Evolutionary conservation across 2,888 invertebrate species (phyloP).

Genomic region (Brenthis ino): DNA sequence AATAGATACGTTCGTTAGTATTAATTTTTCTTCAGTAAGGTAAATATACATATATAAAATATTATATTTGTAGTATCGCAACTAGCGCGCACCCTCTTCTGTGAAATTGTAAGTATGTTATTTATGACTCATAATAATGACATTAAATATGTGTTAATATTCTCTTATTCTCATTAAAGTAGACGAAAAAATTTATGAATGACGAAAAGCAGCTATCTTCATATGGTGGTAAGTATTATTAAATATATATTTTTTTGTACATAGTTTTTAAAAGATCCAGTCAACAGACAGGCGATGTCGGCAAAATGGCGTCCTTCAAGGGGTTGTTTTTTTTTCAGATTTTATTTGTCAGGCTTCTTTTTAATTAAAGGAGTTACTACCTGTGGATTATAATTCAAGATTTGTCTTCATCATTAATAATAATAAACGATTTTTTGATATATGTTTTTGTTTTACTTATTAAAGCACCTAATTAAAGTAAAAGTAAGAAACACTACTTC

Average conservation of each 20-base stretch:
- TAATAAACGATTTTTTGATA: conserved; percentile 16
- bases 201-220: too few species aligned
- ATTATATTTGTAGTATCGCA: neutral
- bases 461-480: neutral
- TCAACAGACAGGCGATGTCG: neutral
- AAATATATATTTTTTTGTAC: too few species aligned
- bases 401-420: conserved; percentile 20
- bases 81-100: neutral
- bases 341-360: conserved; percentile 16
- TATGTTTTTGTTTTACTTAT: neutral
- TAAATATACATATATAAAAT: conserved; percentile 7
- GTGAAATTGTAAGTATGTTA: conserved; percentile 24
- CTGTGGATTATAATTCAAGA: conserved; percentile 16
- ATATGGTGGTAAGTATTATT: too few species aligned
- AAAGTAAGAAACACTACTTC: too few species aligned
- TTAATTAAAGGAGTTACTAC: conserved; percentile 22
- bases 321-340: conserved; percentile 26
- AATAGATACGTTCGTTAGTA: conserved; percentile 2
- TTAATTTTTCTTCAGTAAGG: neutral
- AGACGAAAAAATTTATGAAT: too few species aligned
- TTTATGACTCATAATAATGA: neutral
- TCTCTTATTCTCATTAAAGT: too few species aligned
- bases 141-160: too few species aligned
- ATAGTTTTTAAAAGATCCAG: neutral
- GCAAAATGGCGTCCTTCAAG: conserved; percentile 15